phyloP scores from a whole-genome alignment of 2,113 vertebrate genomes.

The Tetrao urogallus region DNA sequence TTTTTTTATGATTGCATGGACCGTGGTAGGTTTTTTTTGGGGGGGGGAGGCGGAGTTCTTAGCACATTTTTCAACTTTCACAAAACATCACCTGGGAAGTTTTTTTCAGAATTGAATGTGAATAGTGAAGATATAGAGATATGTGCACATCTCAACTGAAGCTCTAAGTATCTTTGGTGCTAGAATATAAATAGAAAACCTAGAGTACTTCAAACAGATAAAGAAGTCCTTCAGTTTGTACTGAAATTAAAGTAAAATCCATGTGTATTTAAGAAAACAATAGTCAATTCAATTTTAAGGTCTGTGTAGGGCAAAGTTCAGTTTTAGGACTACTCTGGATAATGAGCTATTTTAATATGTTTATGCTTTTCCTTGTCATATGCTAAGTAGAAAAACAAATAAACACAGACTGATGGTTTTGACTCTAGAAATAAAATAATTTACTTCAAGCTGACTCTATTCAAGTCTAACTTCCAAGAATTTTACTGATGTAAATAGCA shows the following conservation, averaged over 20 bases:
- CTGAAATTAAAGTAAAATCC: background rate
- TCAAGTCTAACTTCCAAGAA: background rate
- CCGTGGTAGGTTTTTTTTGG: background rate
- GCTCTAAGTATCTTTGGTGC: background rate
- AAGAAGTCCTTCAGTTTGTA: slow-evolving; percentile 9
- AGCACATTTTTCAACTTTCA: background rate
- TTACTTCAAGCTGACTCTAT: background rate
- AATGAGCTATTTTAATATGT: background rate
- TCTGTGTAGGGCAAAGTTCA: background rate
- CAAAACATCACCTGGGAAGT: background rate
- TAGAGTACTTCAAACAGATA: background rate
- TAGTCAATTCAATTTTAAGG: background rate
- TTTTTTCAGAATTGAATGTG: background rate
- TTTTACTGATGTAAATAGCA: background rate
- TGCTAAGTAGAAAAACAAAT: background rate
- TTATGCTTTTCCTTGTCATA: background rate
- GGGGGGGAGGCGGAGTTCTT: background rate
- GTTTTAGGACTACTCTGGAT: background rate
- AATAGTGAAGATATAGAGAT: background rate
- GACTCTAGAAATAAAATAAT: background rate
- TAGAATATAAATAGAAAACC: background rate
- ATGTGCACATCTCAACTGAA: background rate
- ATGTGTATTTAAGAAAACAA: background rate
- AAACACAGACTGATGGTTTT: background rate
- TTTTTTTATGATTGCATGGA: background rate